Evolutionary conservation across 2,113 vertebrate genomes (phyloP).

Genomic region (Parus major): DNA sequence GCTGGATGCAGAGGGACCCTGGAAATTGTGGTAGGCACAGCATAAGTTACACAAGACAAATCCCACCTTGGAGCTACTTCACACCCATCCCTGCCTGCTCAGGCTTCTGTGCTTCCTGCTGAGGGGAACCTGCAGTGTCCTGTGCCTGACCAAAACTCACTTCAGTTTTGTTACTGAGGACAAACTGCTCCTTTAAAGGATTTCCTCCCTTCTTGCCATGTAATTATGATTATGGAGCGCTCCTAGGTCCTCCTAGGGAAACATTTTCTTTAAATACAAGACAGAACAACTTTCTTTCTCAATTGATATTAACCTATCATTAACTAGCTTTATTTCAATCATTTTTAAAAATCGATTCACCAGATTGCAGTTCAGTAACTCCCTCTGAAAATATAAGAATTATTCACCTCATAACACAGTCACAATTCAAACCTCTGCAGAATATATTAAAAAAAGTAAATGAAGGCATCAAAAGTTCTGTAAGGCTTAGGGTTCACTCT

Average conservation of each 20-base stretch:
- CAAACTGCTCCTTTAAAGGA: not conserved
- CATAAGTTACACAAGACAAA: not conserved
- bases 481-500: not conserved
- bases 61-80: not conserved
- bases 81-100: not conserved
- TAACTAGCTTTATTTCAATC: not conserved
- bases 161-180: not conserved
- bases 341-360: not conserved
- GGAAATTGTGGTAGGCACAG: not conserved
- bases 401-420: not conserved
- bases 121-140: not conserved
- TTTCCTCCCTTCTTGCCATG: not conserved
- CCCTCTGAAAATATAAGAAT: slow-evolving; percentile 9
- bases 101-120: not conserved
- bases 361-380: not conserved
- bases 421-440: not conserved
- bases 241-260: not conserved
- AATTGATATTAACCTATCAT: not conserved
- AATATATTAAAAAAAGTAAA: slow-evolving; percentile 16
- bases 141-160: not conserved
- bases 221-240: not conserved
- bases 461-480: not conserved
- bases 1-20: not conserved
- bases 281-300: not conserved
- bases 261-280: not conserved